Percentiles rank a stretch among this genome's conserved stretches.
Conservation (phyloP, 2,888 invertebrate genomes). For the Epinotia brunnichana region DNA sequence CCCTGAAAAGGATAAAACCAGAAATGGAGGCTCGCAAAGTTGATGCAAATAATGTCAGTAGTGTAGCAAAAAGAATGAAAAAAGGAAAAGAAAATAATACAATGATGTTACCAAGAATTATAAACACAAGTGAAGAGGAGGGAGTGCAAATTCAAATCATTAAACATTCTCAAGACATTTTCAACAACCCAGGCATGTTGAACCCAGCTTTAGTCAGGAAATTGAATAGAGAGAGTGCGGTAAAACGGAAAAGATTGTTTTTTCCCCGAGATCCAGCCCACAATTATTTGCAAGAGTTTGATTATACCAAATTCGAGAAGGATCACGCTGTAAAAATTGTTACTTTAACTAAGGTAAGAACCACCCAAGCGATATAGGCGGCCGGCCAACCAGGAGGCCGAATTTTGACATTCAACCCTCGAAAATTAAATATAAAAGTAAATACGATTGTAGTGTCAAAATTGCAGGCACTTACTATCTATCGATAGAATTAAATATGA, state of each 20-base stretch:
- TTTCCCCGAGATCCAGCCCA: too few relatives aligned
- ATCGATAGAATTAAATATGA: too few relatives aligned
- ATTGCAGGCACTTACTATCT: too few relatives aligned
- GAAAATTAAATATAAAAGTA: too few relatives aligned
- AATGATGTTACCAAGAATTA: neutral
- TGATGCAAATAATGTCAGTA: neutral
- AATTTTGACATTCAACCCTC: too few relatives aligned
- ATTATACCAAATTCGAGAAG: neutral
- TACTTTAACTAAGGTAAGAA: conserved; percentile 9
- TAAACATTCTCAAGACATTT: neutral
- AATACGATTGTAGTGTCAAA: too few relatives aligned
- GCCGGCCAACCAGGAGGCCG: too few relatives aligned
- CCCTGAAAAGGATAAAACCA: neutral
- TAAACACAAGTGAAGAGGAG: neutral
- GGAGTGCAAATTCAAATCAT: neutral
- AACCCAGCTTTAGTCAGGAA: too few relatives aligned
- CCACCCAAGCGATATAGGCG: too few relatives aligned
- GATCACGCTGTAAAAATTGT: neutral
- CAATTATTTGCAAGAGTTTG: neutral
- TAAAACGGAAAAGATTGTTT: too few relatives aligned
- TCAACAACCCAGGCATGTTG: neutral
- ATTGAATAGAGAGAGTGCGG: too few relatives aligned
- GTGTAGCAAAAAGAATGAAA: neutral
- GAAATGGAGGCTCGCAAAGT: neutral
- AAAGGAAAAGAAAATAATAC: neutral